These are phyloP conservation scores for Phyllotreta cruciferae DNA, from an alignment of 2,888 invertebrate genomes.

Conservation along the genomic window DNA sequence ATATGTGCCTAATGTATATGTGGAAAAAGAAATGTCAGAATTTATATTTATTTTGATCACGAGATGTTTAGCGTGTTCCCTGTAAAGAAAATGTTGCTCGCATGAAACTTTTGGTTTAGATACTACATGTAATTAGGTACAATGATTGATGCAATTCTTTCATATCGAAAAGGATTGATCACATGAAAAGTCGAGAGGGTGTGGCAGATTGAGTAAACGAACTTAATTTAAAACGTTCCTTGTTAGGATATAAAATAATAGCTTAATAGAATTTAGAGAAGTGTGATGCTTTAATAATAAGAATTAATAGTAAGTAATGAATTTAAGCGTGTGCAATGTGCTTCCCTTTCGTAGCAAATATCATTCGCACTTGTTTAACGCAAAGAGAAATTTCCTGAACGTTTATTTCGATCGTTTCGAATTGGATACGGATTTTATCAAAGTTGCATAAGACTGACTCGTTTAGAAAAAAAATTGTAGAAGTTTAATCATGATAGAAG, in stretches of 20 bases:
- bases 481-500: not conserved
- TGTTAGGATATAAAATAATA: no score
- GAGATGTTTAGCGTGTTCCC: conserved; percentile 28
- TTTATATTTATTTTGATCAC: conserved; percentile 41
- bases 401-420: no score
- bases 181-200: conserved; percentile 3
- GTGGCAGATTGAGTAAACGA: conserved; percentile 6
- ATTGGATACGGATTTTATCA: not conserved
- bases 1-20: conserved; percentile 56
- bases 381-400: no score
- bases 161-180: conserved; percentile 33
- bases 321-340: no score
- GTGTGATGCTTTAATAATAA: no score
- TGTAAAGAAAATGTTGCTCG: conserved; percentile 28
- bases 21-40: conserved; percentile 42
- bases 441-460: conserved; percentile 13
- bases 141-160: conserved; percentile 12
- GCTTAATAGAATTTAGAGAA: no score
- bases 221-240: not conserved
- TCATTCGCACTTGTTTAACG: no score
- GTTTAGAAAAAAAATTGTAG: not conserved
- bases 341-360: no score
- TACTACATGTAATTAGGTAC: conserved; percentile 28
- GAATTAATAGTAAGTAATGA: no score
- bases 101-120: conserved; percentile 15